These are phyloP conservation scores for Astreopora myriophthalma DNA, from an alignment of 64 coral and sea anemone genomes.

Conservation along the genomic window DNA sequence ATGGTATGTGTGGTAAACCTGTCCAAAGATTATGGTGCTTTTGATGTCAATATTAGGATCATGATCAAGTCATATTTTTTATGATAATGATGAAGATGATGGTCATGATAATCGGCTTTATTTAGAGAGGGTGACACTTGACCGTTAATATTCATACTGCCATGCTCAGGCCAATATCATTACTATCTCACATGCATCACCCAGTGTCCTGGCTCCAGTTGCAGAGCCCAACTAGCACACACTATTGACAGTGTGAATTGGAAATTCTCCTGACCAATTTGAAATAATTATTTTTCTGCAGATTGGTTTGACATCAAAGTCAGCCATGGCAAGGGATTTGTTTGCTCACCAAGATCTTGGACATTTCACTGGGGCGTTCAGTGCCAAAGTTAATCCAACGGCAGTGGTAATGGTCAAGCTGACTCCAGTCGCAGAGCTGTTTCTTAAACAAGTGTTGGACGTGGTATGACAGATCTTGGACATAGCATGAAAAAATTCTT, in stretches of 20 bases:
- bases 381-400: constrained; percentile 74
- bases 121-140: too few species aligned
- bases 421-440: not conserved
- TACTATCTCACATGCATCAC: too few species aligned
- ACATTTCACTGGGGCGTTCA: constrained; percentile 42
- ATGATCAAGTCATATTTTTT: not conserved
- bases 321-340: constrained; percentile 73
- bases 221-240: too few species aligned
- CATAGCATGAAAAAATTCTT: not conserved
- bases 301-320: constrained; percentile 59
- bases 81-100: not conserved
- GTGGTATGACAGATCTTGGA: not conserved
- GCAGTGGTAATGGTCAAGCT: constrained; percentile 86
- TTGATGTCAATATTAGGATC: not conserved
- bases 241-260: too few species aligned
- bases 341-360: constrained; percentile 82
- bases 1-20: constrained; percentile 25
- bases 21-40: not conserved
- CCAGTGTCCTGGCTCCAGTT: too few species aligned
- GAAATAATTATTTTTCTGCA: not conserved
- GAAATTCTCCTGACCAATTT: not conserved
- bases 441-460: not conserved
- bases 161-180: too few species aligned
- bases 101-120: too few species aligned
- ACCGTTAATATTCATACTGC: too few species aligned